A percentile compares a stretch with the other conserved stretches of the same genome.
Conservation (phyloP, 2,113 vertebrate genomes). For the Phrynocephalus versicolor region DNA sequence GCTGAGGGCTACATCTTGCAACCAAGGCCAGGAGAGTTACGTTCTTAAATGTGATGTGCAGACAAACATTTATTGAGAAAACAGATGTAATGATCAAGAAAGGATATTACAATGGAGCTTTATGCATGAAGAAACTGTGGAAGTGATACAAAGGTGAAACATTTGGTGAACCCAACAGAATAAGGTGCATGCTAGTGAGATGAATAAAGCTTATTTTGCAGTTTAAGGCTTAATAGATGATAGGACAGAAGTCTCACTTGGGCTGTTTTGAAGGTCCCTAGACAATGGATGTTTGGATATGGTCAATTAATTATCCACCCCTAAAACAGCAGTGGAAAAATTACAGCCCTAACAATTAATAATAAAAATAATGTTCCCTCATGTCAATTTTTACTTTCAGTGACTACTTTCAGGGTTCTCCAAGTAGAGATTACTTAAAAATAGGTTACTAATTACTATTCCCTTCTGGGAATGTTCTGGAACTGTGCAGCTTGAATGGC, state of each 20-base stretch:
- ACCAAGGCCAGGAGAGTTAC: accelerated
- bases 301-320: neutral
- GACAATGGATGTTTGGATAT: neutral
- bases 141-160: conserved; percentile 11
- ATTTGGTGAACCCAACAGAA: neutral
- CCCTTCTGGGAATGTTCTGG: too few relatives aligned
- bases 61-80: neutral
- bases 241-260: neutral
- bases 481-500: too few relatives aligned
- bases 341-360: neutral
- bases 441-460: too few relatives aligned
- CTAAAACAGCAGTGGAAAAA: neutral
- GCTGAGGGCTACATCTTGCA: accelerated
- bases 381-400: too few relatives aligned
- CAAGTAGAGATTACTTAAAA: too few relatives aligned
- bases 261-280: neutral
- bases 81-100: neutral
- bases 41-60: neutral
- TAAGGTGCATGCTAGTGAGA: conserved; percentile 18
- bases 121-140: neutral
- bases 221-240: neutral
- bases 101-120: neutral
- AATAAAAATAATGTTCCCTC: too few relatives aligned
- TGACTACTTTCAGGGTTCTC: too few relatives aligned
- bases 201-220: neutral